Conservation (phyloP, 2,113 vertebrate species). For the Pachypanchax playfairii region DNA sequence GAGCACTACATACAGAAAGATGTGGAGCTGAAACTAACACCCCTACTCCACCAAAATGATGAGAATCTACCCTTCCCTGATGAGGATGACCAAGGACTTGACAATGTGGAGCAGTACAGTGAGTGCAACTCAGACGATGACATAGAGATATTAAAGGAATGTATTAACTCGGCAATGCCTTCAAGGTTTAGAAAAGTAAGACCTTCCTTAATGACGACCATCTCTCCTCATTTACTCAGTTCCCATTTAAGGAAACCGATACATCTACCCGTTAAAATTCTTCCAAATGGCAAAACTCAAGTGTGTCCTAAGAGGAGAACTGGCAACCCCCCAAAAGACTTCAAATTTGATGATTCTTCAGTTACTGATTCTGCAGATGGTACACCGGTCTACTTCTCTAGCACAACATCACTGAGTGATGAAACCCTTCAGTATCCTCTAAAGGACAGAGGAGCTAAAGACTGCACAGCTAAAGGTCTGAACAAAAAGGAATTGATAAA, state of each 20-base stretch:
- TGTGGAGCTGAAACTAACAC: slow-evolving; percentile 92
- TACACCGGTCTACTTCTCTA: slow-evolving; percentile 92
- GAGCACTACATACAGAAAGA: slow-evolving; percentile 97
- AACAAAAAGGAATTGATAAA: slow-evolving; percentile 57
- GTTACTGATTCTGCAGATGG: slow-evolving; percentile 89
- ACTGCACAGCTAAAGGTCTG: slow-evolving; percentile 67
- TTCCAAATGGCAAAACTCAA: slow-evolving; percentile 84
- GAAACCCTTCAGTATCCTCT: slow-evolving; percentile 88
- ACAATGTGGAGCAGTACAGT: slow-evolving; percentile 74
- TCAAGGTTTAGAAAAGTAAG: slow-evolving; percentile 91
- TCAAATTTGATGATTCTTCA: slow-evolving; percentile 85
- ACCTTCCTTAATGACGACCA: slow-evolving; percentile 82
- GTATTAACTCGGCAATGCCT: slow-evolving; percentile 94
- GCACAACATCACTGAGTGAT: slow-evolving; percentile 89
- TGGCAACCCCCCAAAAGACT: slow-evolving; percentile 78
- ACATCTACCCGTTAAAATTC: slow-evolving; percentile 90
- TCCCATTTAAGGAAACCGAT: slow-evolving; percentile 81
- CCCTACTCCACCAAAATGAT: slow-evolving; percentile 86
- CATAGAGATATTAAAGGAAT: slow-evolving; percentile 93
- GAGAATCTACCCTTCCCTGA: slow-evolving; percentile 78
- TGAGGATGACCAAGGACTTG: slow-evolving; percentile 76
- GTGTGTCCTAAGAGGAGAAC: slow-evolving; percentile 74
- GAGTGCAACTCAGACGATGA: slow-evolving; percentile 88
- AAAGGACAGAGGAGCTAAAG: slow-evolving; percentile 71
- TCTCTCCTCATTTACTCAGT: slow-evolving; percentile 81